These are phyloP conservation scores for Lasioglossum oenotherae DNA, from an alignment of 2,888 invertebrate genomes.

Conservation along the genomic window DNA sequence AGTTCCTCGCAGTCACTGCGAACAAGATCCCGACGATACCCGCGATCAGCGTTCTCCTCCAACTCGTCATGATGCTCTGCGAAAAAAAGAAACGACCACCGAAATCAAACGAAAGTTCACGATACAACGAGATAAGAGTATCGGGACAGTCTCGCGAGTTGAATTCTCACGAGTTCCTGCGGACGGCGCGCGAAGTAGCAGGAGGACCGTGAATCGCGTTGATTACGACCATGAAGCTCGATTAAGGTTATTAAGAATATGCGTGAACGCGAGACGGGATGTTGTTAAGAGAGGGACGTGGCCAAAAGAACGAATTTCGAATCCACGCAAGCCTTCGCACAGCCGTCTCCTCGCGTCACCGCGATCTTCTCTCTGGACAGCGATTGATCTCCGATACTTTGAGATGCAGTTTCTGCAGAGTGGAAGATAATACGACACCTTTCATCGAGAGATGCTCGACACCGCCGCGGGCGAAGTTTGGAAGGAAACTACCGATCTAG, in stretches of 20 bases:
- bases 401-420: neutral
- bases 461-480: neutral
- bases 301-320: conserved; percentile 64
- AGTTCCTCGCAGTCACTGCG: conserved; percentile 61
- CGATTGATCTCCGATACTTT: neutral
- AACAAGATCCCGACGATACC: conserved; percentile 68
- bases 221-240: conserved; percentile 68
- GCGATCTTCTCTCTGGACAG: neutral
- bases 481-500: neutral
- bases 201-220: conserved; percentile 43
- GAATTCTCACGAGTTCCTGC: conserved; percentile 6
- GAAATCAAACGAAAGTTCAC: neutral
- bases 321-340: conserved; percentile 8
- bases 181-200: neutral
- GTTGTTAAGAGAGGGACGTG: conserved; percentile 38
- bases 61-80: conserved; percentile 76
- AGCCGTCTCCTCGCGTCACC: neutral
- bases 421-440: neutral
- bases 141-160: neutral
- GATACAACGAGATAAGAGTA: neutral
- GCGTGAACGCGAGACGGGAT: conserved; percentile 70
- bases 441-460: neutral
- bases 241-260: conserved; percentile 74
- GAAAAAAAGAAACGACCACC: neutral
- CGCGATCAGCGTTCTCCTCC: conserved; percentile 67